Conservation (phyloP, 2,113 vertebrate species). For the Microcebus murinus region DNA sequence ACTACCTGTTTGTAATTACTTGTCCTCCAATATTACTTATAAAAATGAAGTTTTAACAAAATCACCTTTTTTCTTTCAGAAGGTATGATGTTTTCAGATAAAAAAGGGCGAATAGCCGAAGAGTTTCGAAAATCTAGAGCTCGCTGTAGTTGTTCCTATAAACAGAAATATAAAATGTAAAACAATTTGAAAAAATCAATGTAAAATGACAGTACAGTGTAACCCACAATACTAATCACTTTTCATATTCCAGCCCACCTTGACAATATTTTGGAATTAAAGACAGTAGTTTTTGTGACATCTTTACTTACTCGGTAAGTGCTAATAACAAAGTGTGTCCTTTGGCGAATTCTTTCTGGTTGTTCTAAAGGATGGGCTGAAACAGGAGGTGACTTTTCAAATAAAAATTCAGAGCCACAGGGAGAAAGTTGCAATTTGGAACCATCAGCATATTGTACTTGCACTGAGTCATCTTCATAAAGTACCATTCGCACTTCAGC, state of each 20-base stretch:
- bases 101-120: conserved; percentile 88
- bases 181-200: neutral
- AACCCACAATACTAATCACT: neutral
- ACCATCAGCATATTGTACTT: conserved; percentile 86
- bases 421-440: conserved; percentile 89
- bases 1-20: conserved; percentile 4
- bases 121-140: conserved; percentile 92
- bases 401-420: conserved; percentile 91
- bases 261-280: neutral
- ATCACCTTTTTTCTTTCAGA: conserved; percentile 87
- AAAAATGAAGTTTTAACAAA: conserved; percentile 21
- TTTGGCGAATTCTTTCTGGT: conserved; percentile 84
- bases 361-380: conserved; percentile 85
- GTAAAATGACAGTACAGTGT: neutral
- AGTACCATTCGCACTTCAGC: conserved; percentile 85
- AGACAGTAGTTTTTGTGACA: neutral
- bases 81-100: conserved; percentile 88
- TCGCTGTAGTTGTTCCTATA: conserved; percentile 85
- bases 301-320: conserved; percentile 85
- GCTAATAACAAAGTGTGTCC: conserved; percentile 91
- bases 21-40: neutral
- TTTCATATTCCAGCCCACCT: neutral
- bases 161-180: neutral
- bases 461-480: conserved; percentile 90
- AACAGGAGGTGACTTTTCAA: conserved; percentile 80